Evolutionary conservation across 2,113 vertebrate species (phyloP).

Genomic region (Mirza zaza): DNA sequence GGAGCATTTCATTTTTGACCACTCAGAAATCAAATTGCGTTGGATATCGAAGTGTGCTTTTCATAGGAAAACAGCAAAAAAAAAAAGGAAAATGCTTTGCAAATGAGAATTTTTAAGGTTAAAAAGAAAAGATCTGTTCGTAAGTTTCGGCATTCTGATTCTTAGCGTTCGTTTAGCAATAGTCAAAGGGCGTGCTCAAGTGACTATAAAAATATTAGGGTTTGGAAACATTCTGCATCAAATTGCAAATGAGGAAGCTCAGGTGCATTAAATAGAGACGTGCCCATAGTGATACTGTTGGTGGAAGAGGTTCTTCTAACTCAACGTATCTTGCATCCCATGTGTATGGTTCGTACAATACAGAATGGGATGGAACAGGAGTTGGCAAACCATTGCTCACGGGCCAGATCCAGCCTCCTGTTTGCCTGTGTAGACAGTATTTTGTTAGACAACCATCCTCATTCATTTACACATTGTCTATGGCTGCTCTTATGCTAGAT

Average conservation of each 20-base stretch:
- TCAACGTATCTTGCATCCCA: neutral
- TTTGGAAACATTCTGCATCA: neutral
- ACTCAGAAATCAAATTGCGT: neutral
- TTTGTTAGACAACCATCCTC: neutral
- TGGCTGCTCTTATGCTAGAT: neutral
- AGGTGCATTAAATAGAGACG: neutral
- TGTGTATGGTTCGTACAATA: neutral
- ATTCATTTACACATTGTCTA: neutral
- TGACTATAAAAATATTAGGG: neutral
- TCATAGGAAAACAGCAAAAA: slow-evolving; percentile 13
- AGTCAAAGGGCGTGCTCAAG: neutral
- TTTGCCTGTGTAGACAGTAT: neutral
- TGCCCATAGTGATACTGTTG: neutral
- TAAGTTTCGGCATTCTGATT: neutral
- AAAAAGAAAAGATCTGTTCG: slow-evolving; percentile 12
- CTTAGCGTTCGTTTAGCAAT: neutral
- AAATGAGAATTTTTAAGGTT: neutral
- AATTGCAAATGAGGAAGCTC: neutral
- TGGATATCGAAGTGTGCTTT: neutral
- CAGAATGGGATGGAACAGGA: neutral
- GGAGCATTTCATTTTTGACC: neutral
- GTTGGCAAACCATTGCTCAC: neutral
- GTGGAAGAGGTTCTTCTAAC: neutral
- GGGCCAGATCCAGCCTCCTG: neutral
- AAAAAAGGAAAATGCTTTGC: neutral